Evolutionary conservation across 2,797 vertebrate genomes (phyloP).

Genomic region (Eleutherodactylus coqui): DNA sequence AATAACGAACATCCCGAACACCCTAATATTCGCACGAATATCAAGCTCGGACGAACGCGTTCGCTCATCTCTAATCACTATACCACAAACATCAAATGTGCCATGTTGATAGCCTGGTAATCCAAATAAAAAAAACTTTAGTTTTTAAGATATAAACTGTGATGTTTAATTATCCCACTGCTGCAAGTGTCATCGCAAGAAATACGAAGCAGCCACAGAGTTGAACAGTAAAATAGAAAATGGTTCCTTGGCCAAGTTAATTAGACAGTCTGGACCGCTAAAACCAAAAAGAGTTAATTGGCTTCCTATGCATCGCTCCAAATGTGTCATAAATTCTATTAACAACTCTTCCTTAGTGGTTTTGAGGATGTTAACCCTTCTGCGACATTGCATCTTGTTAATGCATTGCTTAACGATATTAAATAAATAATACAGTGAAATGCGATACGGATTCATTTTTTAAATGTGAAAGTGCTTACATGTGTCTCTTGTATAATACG

Average conservation of each 20-base stretch:
- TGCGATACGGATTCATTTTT: constrained; percentile 7
- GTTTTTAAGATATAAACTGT: not conserved
- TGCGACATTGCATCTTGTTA: not conserved
- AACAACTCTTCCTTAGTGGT: not conserved
- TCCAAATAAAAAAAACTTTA: not conserved
- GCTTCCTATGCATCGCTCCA: not conserved
- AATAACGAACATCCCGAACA: too few relatives aligned
- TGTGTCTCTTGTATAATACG: constrained; percentile 24
- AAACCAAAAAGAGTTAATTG: constrained; percentile 22
- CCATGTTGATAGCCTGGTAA: not conserved
- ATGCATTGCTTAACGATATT: constrained; percentile 23
- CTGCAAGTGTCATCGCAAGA: constrained; percentile 2
- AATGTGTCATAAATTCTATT: constrained; percentile 26
- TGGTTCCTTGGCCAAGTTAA: constrained; percentile 12
- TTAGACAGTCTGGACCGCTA: constrained; percentile 26
- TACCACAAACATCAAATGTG: not conserved
- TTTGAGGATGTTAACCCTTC: constrained; percentile 11
- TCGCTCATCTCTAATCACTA: too few relatives aligned
- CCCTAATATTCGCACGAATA: too few relatives aligned
- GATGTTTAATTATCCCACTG: constrained; percentile 7
- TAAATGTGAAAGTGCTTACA: constrained; percentile 28
- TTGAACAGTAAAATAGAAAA: constrained; percentile 32
- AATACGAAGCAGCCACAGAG: not conserved
- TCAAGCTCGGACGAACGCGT: too few relatives aligned
- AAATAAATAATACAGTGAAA: constrained; percentile 18